A percentile compares a stretch with the other conserved stretches of the same genome.
phyloP scores from a whole-genome alignment of 2,113 vertebrate genomes.

The Apus apus region DNA sequence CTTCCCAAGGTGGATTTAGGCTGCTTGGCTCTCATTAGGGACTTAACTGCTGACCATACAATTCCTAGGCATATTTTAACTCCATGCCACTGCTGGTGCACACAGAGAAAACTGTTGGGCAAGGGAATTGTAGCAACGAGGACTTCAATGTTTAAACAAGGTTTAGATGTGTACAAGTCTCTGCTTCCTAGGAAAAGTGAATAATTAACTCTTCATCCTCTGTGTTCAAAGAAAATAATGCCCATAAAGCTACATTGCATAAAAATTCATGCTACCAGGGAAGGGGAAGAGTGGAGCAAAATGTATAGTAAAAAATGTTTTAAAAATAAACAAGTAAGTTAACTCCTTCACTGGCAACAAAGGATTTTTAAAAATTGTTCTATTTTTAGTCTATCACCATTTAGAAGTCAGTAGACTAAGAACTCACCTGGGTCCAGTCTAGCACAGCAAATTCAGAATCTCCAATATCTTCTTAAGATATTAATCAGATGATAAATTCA shows the following conservation, averaged over 20 bases:
- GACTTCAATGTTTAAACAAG: constrained; percentile 48
- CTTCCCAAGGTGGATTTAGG: constrained; percentile 18
- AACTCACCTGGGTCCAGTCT: neutral
- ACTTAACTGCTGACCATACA: constrained; percentile 20
- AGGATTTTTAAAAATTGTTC: neutral
- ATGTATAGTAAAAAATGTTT: neutral
- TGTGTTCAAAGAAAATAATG: neutral
- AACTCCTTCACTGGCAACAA: neutral
- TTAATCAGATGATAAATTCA: neutral
- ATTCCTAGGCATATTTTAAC: constrained; percentile 9
- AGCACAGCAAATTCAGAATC: neutral
- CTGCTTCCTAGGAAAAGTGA: neutral
- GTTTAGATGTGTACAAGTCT: neutral
- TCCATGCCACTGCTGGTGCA: neutral
- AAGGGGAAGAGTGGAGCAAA: neutral
- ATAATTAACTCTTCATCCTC: constrained; percentile 40
- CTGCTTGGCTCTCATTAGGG: neutral
- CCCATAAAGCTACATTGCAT: neutral
- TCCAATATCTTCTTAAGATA: neutral
- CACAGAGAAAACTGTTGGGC: neutral
- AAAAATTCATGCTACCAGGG: neutral
- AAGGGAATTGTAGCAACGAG: neutral
- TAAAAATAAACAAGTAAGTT: neutral
- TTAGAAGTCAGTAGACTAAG: neutral
- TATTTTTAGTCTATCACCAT: neutral